Evolutionary conservation across 2,113 vertebrate genomes (phyloP).

Genomic region (Tyrannus savana): DNA sequence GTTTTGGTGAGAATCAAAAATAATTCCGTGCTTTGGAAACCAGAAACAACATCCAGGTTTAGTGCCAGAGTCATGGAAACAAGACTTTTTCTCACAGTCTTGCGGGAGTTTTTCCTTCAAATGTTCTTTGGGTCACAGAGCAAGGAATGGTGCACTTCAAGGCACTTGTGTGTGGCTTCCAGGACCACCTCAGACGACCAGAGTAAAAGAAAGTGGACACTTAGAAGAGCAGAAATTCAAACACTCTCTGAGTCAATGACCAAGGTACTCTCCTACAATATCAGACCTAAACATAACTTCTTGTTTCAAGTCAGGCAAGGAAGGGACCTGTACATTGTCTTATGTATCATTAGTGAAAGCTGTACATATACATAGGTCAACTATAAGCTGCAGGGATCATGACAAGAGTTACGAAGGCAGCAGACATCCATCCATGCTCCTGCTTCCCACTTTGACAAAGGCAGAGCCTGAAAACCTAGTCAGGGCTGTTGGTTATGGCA

Average conservation of each 20-base stretch:
- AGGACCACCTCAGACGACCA: not conserved
- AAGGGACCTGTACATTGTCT: not conserved
- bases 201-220: not conserved
- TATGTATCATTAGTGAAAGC: not conserved
- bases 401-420: not conserved
- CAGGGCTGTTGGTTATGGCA: not conserved
- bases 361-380: not conserved
- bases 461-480: not conserved
- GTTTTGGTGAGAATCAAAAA: not conserved
- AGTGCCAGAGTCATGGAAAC: not conserved
- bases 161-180: fast-evolving
- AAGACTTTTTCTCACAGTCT: not conserved
- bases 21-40: not conserved
- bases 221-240: not conserved
- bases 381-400: not conserved
- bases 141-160: not conserved
- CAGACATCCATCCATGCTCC: not conserved
- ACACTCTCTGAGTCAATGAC: not conserved
- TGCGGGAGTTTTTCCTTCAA: fast-evolving
- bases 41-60: not conserved
- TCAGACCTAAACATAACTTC: not conserved
- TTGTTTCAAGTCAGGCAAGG: not conserved
- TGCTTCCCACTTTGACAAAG: not conserved
- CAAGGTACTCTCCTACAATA: not conserved
- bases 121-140: not conserved